Conservation (phyloP, 2,888 invertebrate species). For the Norana najaformis region DNA sequence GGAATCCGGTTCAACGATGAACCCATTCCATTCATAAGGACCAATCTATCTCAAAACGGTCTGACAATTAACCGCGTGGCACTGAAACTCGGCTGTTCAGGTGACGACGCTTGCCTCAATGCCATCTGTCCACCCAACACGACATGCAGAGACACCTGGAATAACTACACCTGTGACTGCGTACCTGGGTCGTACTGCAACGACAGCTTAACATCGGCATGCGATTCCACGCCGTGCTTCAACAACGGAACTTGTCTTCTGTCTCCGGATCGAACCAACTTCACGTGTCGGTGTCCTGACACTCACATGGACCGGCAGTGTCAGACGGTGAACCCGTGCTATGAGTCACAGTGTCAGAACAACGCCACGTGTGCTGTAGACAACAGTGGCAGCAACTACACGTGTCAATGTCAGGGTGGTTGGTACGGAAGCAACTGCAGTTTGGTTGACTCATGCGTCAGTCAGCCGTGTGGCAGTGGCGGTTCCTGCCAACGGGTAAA, state of each 20-base stretch:
- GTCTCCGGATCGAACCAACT: constrained; percentile 45
- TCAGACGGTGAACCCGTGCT: constrained; percentile 51
- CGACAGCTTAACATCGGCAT: constrained; percentile 47
- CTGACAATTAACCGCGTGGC: constrained; percentile 36
- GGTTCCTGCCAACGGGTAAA: constrained; percentile 41
- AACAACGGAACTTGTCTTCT: constrained; percentile 53
- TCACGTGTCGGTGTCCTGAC: constrained; percentile 49
- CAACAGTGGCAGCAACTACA: background rate
- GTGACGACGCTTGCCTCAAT: constrained; percentile 49
- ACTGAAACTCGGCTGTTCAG: constrained; percentile 49
- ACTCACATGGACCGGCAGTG: constrained; percentile 52
- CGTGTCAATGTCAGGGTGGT: constrained; percentile 34
- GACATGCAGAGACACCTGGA: constrained; percentile 53
- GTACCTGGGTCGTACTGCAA: constrained; percentile 49
- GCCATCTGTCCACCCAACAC: constrained; percentile 52
- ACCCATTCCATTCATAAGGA: constrained; percentile 35
- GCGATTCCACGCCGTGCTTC: constrained; percentile 52
- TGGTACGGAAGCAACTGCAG: constrained; percentile 47
- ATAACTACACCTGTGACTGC: constrained; percentile 51
- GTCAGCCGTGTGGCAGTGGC: constrained; percentile 33
- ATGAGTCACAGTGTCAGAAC: constrained; percentile 49
- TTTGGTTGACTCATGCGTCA: constrained; percentile 44
- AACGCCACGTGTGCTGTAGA: constrained; percentile 48
- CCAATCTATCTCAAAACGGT: constrained; percentile 31
- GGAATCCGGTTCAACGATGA: constrained; percentile 50